Evolutionary conservation across 2,113 vertebrate species (phyloP).

Genomic region (Athene cunicularia): DNA sequence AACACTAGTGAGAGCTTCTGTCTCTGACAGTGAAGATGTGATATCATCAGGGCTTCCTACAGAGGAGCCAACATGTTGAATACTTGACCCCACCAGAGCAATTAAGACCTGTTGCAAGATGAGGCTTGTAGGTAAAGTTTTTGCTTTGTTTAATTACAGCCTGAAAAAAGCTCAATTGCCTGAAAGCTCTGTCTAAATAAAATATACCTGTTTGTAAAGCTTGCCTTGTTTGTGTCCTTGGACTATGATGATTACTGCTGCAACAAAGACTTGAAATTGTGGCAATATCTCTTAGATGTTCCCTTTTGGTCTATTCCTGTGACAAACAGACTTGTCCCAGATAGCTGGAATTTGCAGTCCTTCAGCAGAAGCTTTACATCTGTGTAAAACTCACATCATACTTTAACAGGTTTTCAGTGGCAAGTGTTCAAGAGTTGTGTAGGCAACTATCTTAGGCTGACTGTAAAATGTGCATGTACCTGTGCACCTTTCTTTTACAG

Average conservation of each 20-base stretch:
- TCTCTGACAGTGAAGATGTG: background rate
- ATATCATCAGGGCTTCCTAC: background rate
- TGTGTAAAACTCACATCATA: background rate
- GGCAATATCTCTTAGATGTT: background rate
- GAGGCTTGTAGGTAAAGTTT: background rate
- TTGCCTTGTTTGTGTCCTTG: slow-evolving; percentile 5
- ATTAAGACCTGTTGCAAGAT: background rate
- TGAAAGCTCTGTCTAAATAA: background rate
- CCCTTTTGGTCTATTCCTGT: background rate
- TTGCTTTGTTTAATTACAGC: background rate
- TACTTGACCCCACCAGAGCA: background rate
- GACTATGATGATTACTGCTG: background rate
- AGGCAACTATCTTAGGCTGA: background rate
- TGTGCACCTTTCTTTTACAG: background rate
- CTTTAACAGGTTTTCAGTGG: background rate
- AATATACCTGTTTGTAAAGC: background rate
- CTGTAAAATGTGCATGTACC: background rate
- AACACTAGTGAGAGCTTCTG: background rate
- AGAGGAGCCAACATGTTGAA: background rate
- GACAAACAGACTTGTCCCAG: background rate
- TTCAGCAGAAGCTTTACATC: background rate
- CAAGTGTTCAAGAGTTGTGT: background rate
- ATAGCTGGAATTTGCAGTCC: background rate
- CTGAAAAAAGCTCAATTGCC: background rate
- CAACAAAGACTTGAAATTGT: background rate